A percentile compares a stretch with the other conserved stretches of the same genome.
Conservation (phyloP, 2,888 invertebrate genomes). For the Strigamia crassipes region DNA sequence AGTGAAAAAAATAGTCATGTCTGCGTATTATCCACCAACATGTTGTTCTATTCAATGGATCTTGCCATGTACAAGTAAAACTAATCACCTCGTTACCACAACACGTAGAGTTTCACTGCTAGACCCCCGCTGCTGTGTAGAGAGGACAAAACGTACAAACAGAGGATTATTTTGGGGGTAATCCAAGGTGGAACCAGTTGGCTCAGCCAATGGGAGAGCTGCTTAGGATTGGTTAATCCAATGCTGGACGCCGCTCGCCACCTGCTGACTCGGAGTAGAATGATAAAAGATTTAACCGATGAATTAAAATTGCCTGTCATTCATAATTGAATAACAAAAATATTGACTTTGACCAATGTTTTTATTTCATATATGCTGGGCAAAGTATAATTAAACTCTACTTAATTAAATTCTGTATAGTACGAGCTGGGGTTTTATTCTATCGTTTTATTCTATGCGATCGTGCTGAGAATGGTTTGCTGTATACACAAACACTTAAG, state of each 20-base stretch:
- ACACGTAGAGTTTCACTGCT: not conserved
- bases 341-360: slow-evolving; percentile 17
- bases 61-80: slow-evolving; percentile 42
- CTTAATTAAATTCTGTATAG: not conserved
- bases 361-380: not conserved
- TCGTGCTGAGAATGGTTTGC: too few relatives aligned
- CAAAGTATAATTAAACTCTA: not conserved
- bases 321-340: slow-evolving; percentile 42
- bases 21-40: slow-evolving; percentile 32
- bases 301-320: slow-evolving; percentile 35
- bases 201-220: slow-evolving; percentile 37
- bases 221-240: slow-evolving; percentile 42
- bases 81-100: slow-evolving; percentile 27
- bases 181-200: slow-evolving; percentile 40
- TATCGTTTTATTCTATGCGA: too few relatives aligned
- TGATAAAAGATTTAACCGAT: slow-evolving; percentile 34
- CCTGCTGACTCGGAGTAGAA: slow-evolving; percentile 3
- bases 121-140: slow-evolving; percentile 19
- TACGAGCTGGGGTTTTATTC: too few relatives aligned
- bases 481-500: not conserved
- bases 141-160: slow-evolving; percentile 24
- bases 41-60: slow-evolving; percentile 29
- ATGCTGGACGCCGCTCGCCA: slow-evolving; percentile 24
- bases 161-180: slow-evolving; percentile 35
- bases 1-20: slow-evolving; percentile 41